Percentiles rank a stretch among this genome's conserved stretches.
These are phyloP conservation scores for Cherax quadricarinatus DNA, from an alignment of 1,140 invertebrate species.

Conservation along the genomic window DNA sequence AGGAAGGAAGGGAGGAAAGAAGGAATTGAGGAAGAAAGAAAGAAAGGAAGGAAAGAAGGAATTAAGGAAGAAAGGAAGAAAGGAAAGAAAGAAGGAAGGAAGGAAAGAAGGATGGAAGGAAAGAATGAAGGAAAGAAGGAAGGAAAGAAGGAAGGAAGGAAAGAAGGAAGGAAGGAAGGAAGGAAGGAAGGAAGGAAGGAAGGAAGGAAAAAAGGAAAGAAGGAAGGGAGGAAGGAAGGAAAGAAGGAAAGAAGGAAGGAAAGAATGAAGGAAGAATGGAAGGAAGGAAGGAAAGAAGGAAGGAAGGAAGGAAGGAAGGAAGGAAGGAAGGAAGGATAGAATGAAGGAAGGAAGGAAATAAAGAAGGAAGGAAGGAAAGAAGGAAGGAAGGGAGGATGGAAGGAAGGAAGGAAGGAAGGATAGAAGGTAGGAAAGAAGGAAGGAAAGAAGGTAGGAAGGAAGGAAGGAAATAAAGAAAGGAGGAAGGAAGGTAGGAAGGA, in stretches of 20 bases:
- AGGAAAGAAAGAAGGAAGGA: neutral
- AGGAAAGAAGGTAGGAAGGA: too few species aligned
- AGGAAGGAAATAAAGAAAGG: neutral
- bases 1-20: neutral
- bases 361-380: neutral
- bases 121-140: conserved; percentile 4
- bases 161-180: neutral
- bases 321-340: too few species aligned
- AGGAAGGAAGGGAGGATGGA: neutral
- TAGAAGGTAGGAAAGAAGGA: too few species aligned
- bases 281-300: neutral
- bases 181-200: neutral
- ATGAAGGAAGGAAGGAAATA: too few species aligned
- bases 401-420: conserved; percentile 7
- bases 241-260: neutral
- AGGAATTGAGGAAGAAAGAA: too few species aligned
- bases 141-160: neutral
- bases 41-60: too few species aligned
- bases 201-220: neutral
- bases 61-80: too few species aligned
- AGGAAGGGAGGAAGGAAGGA: neutral
- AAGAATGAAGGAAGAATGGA: neutral
- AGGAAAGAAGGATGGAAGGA: neutral
- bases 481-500: neutral
- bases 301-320: neutral